A percentile compares a stretch with the other conserved stretches of the same genome.
phyloP scores from a whole-genome alignment of 2,888 invertebrate genomes.

The Pogonocherus hispidulus region DNA sequence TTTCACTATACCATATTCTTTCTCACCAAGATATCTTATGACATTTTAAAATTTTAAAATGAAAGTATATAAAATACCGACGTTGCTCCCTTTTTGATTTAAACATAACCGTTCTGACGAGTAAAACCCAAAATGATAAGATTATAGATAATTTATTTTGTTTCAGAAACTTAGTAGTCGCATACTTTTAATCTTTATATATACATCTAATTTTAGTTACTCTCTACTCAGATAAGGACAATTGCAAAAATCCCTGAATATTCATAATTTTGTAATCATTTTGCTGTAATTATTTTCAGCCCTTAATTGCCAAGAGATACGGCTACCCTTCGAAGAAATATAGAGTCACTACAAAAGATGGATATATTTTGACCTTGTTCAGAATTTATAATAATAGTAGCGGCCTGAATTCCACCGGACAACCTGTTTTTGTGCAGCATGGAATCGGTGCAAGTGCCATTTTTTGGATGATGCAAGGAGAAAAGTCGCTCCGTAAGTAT shows the following conservation, averaged over 20 bases:
- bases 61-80: no score
- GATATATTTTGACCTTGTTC: constrained; percentile 77
- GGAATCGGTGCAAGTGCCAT: constrained; percentile 47
- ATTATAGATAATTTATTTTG: no score
- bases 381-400: constrained; percentile 44
- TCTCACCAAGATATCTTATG: no score
- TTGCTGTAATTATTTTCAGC: constrained; percentile 8
- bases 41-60: no score
- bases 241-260: neutral
- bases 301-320: constrained; percentile 65
- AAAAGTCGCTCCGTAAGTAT: constrained; percentile 48
- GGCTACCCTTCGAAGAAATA: constrained; percentile 80
- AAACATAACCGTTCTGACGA: no score
- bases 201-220: no score
- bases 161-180: no score
- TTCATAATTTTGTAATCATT: neutral
- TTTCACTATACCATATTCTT: no score
- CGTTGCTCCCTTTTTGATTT: no score
- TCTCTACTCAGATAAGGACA: neutral
- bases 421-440: constrained; percentile 52
- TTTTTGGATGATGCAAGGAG: constrained; percentile 51
- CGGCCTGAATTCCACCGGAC: constrained; percentile 28
- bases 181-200: no score
- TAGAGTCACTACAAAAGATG: constrained; percentile 80
- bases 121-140: no score